These are phyloP conservation scores for Macrobrachium nipponense DNA, from an alignment of 1,140 invertebrate genomes.

Conservation along the genomic window DNA sequence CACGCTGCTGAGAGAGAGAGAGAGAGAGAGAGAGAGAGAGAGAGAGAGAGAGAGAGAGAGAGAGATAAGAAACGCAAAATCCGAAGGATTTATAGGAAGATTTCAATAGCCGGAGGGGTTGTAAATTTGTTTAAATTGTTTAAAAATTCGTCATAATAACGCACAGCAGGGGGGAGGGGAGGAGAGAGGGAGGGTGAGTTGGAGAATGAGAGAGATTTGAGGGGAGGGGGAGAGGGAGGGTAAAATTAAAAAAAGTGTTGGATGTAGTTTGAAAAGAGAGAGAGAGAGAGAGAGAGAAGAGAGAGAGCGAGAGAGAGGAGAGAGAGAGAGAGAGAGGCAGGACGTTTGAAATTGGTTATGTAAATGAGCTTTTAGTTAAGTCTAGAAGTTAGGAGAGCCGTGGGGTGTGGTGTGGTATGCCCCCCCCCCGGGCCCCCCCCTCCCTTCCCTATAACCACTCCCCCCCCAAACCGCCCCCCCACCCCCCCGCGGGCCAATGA, in stretches of 20 bases:
- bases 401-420: too few relatives aligned
- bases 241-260: not conserved
- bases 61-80: not conserved
- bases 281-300: not conserved
- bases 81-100: not conserved
- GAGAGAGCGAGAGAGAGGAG: not conserved
- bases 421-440: too few relatives aligned
- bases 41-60: conserved; percentile 13
- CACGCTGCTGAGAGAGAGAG: not conserved
- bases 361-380: too few relatives aligned
- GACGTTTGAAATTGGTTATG: not conserved
- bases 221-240: not conserved
- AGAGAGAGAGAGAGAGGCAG: conserved; percentile 13
- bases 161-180: not conserved
- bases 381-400: too few relatives aligned
- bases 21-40: not conserved
- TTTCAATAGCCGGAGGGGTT: not conserved
- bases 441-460: too few relatives aligned
- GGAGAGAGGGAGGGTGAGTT: not conserved
- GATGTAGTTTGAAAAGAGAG: not conserved
- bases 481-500: too few relatives aligned
- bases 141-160: not conserved
- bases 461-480: too few relatives aligned
- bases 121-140: not conserved
- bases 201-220: not conserved